Conservation (phyloP, 2,113 vertebrate species). For the Arvicanthis niloticus region DNA sequence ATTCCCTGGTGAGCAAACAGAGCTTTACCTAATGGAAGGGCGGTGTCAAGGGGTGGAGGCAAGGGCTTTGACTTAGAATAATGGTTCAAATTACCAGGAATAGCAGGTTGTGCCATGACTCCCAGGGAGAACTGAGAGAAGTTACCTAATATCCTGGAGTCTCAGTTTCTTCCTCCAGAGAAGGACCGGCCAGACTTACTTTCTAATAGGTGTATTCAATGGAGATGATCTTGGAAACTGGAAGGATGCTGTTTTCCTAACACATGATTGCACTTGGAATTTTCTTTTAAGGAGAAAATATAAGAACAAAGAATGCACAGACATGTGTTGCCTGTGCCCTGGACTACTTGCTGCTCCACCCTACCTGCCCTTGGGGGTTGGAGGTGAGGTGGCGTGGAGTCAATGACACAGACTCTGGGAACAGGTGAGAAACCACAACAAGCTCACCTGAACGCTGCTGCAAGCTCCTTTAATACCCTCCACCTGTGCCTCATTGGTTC, state of each 20-base stretch:
- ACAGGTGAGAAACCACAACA: too few relatives aligned
- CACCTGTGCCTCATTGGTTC: too few relatives aligned
- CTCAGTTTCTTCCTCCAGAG: neutral
- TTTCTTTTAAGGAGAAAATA: neutral
- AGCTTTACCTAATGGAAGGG: neutral
- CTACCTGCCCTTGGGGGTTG: too few relatives aligned
- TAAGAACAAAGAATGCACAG: neutral
- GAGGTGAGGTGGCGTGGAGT: too few relatives aligned
- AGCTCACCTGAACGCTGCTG: too few relatives aligned
- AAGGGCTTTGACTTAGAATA: neutral
- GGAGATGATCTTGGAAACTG: neutral
- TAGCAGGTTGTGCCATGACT: neutral
- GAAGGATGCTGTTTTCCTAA: neutral
- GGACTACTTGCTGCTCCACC: too few relatives aligned
- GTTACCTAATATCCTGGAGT: neutral
- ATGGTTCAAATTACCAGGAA: neutral
- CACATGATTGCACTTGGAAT: neutral
- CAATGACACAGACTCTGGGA: too few relatives aligned
- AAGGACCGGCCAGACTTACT: neutral
- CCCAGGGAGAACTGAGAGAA: neutral
- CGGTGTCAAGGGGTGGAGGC: neutral
- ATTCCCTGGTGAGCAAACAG: neutral
- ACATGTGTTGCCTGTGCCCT: too few relatives aligned
- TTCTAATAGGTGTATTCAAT: neutral
- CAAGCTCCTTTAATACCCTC: too few relatives aligned